Evolutionary conservation across 2,797 vertebrate species (phyloP).

Genomic region (Saxicola maurus): DNA sequence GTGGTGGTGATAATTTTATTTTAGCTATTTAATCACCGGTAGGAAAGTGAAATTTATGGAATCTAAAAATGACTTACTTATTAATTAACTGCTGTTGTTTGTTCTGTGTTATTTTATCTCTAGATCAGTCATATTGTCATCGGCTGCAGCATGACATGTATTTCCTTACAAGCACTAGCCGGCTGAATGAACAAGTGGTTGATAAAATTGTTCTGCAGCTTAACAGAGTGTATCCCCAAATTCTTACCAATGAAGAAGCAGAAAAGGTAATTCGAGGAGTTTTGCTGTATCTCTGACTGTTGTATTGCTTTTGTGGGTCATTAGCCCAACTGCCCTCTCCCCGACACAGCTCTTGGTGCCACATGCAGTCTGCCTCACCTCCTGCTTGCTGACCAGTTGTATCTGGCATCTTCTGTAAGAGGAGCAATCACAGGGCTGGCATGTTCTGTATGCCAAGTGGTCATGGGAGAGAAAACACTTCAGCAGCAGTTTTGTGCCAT

Average conservation of each 20-base stretch:
- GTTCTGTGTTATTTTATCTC: not conserved
- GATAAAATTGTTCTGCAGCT: conserved; percentile 95
- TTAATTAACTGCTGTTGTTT: not conserved
- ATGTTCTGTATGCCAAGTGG: not conserved
- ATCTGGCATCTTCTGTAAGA: not conserved
- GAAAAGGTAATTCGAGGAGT: conserved; percentile 78
- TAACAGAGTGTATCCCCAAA: conserved; percentile 95
- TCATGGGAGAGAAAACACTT: not conserved
- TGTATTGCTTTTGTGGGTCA: not conserved
- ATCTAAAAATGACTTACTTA: not conserved
- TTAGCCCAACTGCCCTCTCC: not conserved
- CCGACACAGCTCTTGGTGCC: accelerated
- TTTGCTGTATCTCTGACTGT: not conserved
- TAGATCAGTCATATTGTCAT: conserved; percentile 78
- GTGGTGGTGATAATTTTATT: not conserved
- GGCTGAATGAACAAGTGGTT: conserved; percentile 85
- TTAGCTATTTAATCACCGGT: not conserved
- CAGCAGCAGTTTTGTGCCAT: not conserved
- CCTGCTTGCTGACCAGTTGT: not conserved
- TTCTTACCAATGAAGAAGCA: conserved; percentile 93
- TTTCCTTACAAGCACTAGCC: conserved; percentile 81
- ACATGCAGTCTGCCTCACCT: not conserved
- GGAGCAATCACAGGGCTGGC: not conserved
- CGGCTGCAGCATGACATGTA: conserved; percentile 85
- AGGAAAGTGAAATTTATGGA: not conserved